Evolutionary conservation across 2,888 invertebrate genomes (phyloP), one percentile per base, ranked within the genome.

Genomic region (Phorcus lineatus): DNA sequence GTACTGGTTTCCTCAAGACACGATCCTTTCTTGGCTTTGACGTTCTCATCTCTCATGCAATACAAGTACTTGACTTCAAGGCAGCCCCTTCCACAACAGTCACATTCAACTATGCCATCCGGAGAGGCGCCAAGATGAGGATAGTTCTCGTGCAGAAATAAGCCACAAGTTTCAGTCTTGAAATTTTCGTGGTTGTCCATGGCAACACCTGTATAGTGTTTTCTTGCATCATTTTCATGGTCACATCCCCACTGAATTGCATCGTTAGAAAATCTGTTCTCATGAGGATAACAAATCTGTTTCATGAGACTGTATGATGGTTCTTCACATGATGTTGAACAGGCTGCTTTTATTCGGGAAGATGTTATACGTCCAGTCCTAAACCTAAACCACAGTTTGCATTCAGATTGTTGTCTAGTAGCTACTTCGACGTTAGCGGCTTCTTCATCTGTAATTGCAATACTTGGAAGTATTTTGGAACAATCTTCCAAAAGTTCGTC

Each of bases 1-100:
- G 36, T 36, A 36, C n/a, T n/a, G n/a, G 7, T 36, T 7, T 70
- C 9, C 31, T 11, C 70, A 24, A 78, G 22, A 54, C 67, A 81
- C 53, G 47, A 81, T 1, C 16, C 47, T 53, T 81, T 78, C 16
- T 78, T 24, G 7, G 19, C 31, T 57, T 19, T 47, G 17, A 17
- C 53, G 67, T 66, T 53, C 7, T 55, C 57, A 36, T 81, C 76
- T 57, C 54, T 79, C 19, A 66, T 78, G 1, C 36, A 53, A 19
- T 24, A 77, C 2, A 62, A 53, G 24, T 76, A 79, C 22, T 81
- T 81, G 4, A 79, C 67, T 54, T 80, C 82, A 9, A 82, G 36
- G 22, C 40, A 52, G n/a, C 77, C 77, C 36, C 40, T 75, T 9
- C 82, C 78, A 79, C 82, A 82, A 52, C 82, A 82, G 54, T 82